Evolutionary conservation across 1,140 invertebrate species (phyloP).

Genomic region (Drosophila erecta): DNA sequence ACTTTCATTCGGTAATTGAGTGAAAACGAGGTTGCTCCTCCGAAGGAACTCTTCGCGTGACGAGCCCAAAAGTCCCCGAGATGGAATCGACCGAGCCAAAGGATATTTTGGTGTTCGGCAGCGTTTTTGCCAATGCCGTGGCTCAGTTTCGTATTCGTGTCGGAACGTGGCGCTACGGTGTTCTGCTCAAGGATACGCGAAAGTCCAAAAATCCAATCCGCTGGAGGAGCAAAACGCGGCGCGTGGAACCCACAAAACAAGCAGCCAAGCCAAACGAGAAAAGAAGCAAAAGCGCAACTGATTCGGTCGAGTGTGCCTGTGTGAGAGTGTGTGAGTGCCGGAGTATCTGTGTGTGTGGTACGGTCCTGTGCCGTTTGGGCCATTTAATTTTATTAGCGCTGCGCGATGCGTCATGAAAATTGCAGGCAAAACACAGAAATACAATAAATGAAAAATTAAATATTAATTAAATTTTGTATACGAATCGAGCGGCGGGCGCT

Average conservation of each 20-base stretch:
- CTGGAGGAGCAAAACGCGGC: slow-evolving; percentile 28
- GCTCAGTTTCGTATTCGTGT: slow-evolving; percentile 85
- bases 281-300: slow-evolving; percentile 36
- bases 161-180: slow-evolving; percentile 83
- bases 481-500: slow-evolving; percentile 34
- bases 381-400: slow-evolving; percentile 72
- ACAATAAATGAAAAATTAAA: slow-evolving; percentile 82
- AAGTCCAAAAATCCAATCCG: slow-evolving; percentile 22
- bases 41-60: slow-evolving; percentile 6
- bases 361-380: slow-evolving; percentile 35
- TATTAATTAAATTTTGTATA: slow-evolving; percentile 68
- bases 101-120: slow-evolving; percentile 71
- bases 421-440: slow-evolving; percentile 46
- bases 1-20: slow-evolving; percentile 80
- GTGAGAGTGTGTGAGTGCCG: slow-evolving; percentile 23
- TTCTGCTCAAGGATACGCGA: slow-evolving; percentile 81
- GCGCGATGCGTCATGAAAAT: slow-evolving; percentile 54
- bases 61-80: slow-evolving; percentile 56
- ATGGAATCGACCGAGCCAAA: slow-evolving; percentile 59
- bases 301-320: slow-evolving; percentile 37
- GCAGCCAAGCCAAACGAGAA: background rate
- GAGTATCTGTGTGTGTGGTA: slow-evolving; percentile 20
- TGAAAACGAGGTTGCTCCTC: slow-evolving; percentile 58
- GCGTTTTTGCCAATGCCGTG: slow-evolving; percentile 64
- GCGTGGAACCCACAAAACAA: slow-evolving; percentile 35